Evolutionary conservation across 2,113 vertebrate genomes (phyloP).

Genomic region (Cyprinodon variegatus): DNA sequence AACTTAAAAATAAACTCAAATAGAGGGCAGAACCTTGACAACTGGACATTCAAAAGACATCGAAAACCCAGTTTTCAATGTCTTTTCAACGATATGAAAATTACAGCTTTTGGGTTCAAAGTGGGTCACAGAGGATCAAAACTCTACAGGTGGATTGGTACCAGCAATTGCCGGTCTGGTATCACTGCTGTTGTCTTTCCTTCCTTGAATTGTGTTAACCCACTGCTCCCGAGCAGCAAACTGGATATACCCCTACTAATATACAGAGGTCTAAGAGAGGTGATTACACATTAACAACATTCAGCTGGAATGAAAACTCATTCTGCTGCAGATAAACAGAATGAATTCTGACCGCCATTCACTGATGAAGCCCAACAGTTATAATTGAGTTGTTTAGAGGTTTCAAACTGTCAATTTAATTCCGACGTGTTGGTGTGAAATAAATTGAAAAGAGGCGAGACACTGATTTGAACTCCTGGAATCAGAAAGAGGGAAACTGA

Average conservation of each 20-base stretch:
- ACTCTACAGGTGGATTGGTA: not conserved
- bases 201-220: too few species aligned
- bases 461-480: constrained; percentile 16
- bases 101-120: too few species aligned
- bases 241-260: not conserved
- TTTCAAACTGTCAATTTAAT: constrained; percentile 60
- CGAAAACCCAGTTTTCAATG: too few species aligned
- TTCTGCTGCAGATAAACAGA: constrained; percentile 28
- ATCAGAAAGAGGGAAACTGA: constrained; percentile 27
- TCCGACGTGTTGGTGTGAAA: constrained; percentile 29
- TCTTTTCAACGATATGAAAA: too few species aligned
- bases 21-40: too few species aligned
- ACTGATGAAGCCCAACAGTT: constrained; percentile 37
- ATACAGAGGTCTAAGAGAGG: too few species aligned
- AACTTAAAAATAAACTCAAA: too few species aligned
- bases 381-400: constrained; percentile 67
- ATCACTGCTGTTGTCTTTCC: not conserved
- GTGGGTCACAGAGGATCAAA: too few species aligned
- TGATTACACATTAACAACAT: not conserved
- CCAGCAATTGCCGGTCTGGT: not conserved
- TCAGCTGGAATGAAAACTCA: not conserved
- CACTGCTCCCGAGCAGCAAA: not conserved
- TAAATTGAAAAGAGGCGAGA: not conserved
- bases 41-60: too few species aligned
- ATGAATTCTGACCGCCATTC: constrained; percentile 2